Conservation (phyloP, 2,888 invertebrate species). For the Macrosiphum euphorbiae region DNA sequence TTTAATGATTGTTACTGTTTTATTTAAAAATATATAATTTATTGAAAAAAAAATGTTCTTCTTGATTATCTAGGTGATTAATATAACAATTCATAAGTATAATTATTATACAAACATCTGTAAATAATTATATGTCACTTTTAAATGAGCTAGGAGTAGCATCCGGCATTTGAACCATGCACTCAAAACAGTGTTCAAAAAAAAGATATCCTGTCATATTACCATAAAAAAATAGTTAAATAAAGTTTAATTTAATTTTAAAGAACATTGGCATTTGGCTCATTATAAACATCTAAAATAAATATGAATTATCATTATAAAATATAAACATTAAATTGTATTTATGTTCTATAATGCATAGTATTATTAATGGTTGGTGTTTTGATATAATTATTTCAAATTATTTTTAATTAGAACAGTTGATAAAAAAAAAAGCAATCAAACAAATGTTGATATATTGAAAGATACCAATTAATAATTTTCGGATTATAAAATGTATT, state of each 20-base stretch:
- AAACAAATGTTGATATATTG: too few species aligned
- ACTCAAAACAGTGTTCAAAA: neutral
- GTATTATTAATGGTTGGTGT: neutral
- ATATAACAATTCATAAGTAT: neutral
- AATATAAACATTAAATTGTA: neutral
- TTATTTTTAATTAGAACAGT: neutral
- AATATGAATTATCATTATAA: neutral
- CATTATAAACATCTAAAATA: neutral
- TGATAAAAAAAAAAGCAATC: too few species aligned
- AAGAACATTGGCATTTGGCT: neutral
- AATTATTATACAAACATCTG: neutral
- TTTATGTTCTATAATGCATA: neutral
- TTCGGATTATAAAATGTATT: neutral
- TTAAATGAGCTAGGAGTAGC: neutral
- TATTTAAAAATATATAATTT: neutral
- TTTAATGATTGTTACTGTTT: constrained; percentile 26
- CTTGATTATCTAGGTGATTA: neutral
- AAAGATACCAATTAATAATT: neutral
- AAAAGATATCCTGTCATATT: neutral
- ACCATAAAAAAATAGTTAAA: neutral
- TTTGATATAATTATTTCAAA: neutral
- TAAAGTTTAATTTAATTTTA: neutral
- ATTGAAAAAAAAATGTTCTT: neutral
- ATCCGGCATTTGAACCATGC: neutral
- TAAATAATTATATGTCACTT: neutral